Percentiles rank a stretch among this genome's conserved stretches.
Conservation (phyloP, 2,888 invertebrate species). For the Lasioglossum villosulum region DNA sequence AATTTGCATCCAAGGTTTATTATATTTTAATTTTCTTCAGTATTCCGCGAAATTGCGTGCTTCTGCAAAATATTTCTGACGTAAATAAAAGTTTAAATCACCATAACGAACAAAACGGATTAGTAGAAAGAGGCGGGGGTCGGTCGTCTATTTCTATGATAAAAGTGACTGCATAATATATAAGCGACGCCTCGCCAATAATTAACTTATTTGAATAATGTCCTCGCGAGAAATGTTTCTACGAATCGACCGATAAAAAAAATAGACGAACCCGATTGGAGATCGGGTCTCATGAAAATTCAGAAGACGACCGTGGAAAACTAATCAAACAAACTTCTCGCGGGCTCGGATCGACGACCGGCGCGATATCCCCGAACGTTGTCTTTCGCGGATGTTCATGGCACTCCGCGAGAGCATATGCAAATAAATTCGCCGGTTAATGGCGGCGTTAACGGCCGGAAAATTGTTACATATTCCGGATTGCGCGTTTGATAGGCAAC, state of each 20-base stretch:
- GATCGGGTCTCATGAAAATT: slow-evolving; percentile 1
- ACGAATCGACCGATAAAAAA: background rate
- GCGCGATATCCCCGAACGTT: background rate
- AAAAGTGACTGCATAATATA: background rate
- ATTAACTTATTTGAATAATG: slow-evolving; percentile 1
- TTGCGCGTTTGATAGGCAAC: slow-evolving; percentile 13
- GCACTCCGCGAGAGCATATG: background rate
- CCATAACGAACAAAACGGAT: too few species aligned
- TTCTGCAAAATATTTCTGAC: too few species aligned
- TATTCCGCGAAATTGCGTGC: too few species aligned
- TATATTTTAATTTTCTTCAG: too few species aligned
- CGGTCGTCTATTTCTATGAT: background rate
- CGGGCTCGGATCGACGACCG: background rate
- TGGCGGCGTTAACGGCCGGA: slow-evolving; percentile 10
- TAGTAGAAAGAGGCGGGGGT: background rate
- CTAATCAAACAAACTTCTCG: slow-evolving; percentile 6
- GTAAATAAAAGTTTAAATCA: too few species aligned
- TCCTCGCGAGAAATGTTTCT: background rate
- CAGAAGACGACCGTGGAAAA: background rate
- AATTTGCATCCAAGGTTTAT: background rate
- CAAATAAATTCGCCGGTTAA: slow-evolving; percentile 23
- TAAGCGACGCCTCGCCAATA: background rate
- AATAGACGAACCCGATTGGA: background rate
- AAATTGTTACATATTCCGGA: slow-evolving; percentile 26
- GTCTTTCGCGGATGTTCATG: background rate